phyloP scores from a whole-genome alignment of 2,113 vertebrate genomes.

The Marmota monax region DNA sequence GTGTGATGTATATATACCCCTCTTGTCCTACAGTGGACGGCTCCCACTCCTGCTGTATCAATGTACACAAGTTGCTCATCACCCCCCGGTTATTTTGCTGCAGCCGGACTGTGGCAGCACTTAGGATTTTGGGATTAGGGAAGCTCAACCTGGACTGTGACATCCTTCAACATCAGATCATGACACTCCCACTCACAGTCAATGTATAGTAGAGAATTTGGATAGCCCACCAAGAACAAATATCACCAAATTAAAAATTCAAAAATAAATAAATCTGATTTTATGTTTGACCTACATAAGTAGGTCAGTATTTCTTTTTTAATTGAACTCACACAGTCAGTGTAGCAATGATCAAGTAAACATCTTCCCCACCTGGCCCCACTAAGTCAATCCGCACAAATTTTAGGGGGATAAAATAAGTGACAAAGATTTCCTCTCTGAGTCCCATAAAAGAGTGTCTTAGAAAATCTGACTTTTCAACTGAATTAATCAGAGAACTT shows the following conservation, averaged over 20 bases:
- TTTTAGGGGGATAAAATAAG: neutral
- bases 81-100: too few species aligned
- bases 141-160: neutral
- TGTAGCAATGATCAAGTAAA: neutral
- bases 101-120: too few species aligned
- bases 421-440: neutral
- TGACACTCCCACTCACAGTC: neutral
- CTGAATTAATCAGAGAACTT: neutral
- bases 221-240: neutral
- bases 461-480: slow-evolving; percentile 38
- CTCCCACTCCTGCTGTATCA: too few species aligned
- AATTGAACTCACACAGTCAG: neutral
- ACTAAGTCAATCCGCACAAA: neutral
- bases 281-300: neutral
- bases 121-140: neutral
- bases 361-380: neutral
- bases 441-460: neutral
- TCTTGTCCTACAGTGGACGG: too few species aligned
- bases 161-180: neutral
- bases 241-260: slow-evolving; percentile 4
- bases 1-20: too few species aligned
- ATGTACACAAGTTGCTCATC: too few species aligned
- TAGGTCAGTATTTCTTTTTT: neutral
- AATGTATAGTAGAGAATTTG: neutral
- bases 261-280: neutral